These are phyloP conservation scores for Emydura subglobosa DNA, from an alignment of 2,113 vertebrate genomes.

Conservation along the genomic window DNA sequence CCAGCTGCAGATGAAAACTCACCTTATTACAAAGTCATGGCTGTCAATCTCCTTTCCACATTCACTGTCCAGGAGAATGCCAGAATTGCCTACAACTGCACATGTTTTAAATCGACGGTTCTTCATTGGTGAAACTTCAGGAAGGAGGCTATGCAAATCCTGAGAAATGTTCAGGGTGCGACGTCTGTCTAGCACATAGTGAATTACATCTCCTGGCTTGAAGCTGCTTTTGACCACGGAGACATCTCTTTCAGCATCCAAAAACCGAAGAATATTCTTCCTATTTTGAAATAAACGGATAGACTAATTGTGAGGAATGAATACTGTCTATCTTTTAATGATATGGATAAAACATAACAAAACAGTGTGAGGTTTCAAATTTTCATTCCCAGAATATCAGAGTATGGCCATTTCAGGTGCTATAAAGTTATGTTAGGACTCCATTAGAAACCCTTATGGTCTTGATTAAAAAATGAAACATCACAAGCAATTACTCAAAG, in stretches of 20 bases:
- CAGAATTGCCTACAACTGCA: constrained; percentile 91
- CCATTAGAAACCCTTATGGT: not conserved
- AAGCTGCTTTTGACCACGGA: constrained; percentile 91
- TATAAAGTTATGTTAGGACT: not conserved
- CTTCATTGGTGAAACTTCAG: constrained; percentile 91
- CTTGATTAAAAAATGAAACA: not conserved
- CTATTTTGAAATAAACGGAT: constrained; percentile 64
- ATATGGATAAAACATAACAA: not conserved
- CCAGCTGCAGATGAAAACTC: constrained; percentile 49
- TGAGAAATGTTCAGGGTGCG: constrained; percentile 88
- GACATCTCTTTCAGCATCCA: constrained; percentile 90
- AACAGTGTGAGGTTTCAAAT: not conserved
- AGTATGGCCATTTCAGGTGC: not conserved
- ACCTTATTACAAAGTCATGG: constrained; percentile 91
- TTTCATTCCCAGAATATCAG: not conserved
- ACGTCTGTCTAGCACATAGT: constrained; percentile 88
- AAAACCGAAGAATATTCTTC: constrained; percentile 89
- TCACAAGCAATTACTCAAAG: not conserved
- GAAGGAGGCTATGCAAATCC: constrained; percentile 87
- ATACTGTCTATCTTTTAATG: not conserved
- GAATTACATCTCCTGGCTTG: constrained; percentile 90
- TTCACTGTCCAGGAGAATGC: constrained; percentile 86
- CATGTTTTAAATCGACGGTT: constrained; percentile 89
- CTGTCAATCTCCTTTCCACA: constrained; percentile 91
- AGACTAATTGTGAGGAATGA: not conserved